Evolutionary conservation across 2,797 vertebrate species (phyloP).

Genomic region (Onychomys torridus): DNA sequence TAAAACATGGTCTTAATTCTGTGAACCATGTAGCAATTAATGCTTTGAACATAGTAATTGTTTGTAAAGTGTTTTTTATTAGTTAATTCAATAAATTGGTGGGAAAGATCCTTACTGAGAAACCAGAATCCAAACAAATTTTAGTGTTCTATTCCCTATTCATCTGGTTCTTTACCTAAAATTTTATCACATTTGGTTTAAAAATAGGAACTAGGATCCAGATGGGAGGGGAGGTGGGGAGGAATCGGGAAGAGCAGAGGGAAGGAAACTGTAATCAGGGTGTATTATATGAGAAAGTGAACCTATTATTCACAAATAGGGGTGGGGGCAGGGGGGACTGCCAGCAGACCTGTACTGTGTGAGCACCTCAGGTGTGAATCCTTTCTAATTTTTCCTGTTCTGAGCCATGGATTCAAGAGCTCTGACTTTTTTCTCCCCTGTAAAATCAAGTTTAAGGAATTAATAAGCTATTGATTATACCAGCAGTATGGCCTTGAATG

Average conservation of each 20-base stretch:
- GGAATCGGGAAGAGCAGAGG: not conserved
- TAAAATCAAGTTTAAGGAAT: not conserved
- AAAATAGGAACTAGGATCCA: conserved; percentile 22
- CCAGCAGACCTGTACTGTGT: not conserved
- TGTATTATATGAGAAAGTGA: not conserved
- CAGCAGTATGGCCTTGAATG: not conserved
- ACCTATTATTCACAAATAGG: not conserved
- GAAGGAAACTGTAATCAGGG: too few species aligned
- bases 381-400: not conserved
- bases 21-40: not conserved
- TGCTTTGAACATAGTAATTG: not conserved
- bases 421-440: not conserved
- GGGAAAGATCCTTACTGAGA: conserved; percentile 48
- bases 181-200: conserved; percentile 6
- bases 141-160: not conserved
- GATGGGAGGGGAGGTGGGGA: not conserved
- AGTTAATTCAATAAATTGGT: conserved; percentile 1
- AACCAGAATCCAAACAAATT: conserved; percentile 64
- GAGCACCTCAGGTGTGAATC: not conserved
- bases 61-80: not conserved
- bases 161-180: not conserved
- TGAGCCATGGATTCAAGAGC: not conserved
- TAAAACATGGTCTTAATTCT: not conserved
- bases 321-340: not conserved
- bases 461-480: not conserved